Conservation (phyloP, 2,797 vertebrate species). For the Acanthis flammea region DNA sequence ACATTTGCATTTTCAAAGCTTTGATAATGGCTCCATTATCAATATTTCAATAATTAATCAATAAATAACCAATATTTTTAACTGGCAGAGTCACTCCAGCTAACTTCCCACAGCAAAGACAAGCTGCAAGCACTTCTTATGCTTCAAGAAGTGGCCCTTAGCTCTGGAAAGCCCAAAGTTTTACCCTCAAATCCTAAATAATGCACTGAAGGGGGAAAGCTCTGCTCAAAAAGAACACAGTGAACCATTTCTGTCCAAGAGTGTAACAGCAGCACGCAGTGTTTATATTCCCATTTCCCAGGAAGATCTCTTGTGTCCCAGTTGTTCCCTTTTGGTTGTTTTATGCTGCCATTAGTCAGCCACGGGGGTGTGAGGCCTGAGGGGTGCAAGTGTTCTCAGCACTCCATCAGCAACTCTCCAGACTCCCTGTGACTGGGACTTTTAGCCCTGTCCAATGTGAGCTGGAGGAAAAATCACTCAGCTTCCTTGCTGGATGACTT, state of each 20-base stretch:
- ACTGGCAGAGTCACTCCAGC: background rate
- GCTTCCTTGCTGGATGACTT: background rate
- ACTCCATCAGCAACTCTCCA: background rate
- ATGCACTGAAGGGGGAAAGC: background rate
- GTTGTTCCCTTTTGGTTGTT: background rate
- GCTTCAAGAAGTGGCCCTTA: background rate
- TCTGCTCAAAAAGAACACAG: background rate
- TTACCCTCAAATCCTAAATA: background rate
- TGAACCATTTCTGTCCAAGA: background rate
- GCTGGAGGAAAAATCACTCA: background rate
- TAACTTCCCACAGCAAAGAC: background rate
- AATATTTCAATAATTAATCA: background rate
- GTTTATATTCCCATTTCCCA: background rate
- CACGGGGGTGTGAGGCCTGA: background rate
- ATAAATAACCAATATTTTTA: background rate
- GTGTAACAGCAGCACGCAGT: background rate
- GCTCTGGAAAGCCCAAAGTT: background rate
- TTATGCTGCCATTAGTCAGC: background rate
- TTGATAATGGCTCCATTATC: background rate
- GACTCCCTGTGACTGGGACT: rapidly evolving
- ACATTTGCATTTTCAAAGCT: background rate
- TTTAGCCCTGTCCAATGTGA: background rate
- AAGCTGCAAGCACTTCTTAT: background rate
- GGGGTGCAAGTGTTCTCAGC: background rate
- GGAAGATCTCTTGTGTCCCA: background rate